phyloP scores from a whole-genome alignment of 2,797 vertebrate species.

The Phataginus tetradactyla region DNA sequence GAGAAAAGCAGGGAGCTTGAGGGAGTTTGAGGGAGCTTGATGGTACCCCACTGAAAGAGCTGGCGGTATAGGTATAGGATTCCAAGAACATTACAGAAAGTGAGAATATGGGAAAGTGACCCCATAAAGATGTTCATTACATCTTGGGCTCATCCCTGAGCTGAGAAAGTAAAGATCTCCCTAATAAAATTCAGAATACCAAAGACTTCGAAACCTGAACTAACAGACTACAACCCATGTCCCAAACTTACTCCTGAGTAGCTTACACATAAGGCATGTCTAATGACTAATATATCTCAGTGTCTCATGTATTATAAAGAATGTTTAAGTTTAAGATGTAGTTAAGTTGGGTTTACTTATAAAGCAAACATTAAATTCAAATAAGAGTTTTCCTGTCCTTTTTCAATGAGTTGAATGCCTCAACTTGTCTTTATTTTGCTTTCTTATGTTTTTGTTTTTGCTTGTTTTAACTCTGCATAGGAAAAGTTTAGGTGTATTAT shows the following conservation, averaged over 20 bases:
- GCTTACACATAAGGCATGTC: background rate
- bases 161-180: too few species aligned
- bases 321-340: background rate
- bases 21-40: background rate
- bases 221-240: background rate
- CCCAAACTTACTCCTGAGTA: background rate
- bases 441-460: slow-evolving; percentile 1
- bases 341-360: background rate
- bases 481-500: background rate
- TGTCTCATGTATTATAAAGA: background rate
- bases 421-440: background rate
- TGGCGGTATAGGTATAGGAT: background rate
- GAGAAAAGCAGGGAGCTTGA: background rate
- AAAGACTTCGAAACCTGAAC: background rate
- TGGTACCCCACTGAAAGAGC: background rate
- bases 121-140: background rate
- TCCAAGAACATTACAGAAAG: background rate
- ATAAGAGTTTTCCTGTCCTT: background rate
- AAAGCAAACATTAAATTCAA: background rate
- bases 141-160: background rate
- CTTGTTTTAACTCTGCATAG: background rate
- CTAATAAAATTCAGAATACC: background rate
- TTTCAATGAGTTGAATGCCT: background rate
- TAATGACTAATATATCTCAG: background rate
- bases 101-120: background rate